These are phyloP conservation scores for Vipera latastei DNA, from an alignment of 2,797 vertebrate genomes.

Conservation along the genomic window DNA sequence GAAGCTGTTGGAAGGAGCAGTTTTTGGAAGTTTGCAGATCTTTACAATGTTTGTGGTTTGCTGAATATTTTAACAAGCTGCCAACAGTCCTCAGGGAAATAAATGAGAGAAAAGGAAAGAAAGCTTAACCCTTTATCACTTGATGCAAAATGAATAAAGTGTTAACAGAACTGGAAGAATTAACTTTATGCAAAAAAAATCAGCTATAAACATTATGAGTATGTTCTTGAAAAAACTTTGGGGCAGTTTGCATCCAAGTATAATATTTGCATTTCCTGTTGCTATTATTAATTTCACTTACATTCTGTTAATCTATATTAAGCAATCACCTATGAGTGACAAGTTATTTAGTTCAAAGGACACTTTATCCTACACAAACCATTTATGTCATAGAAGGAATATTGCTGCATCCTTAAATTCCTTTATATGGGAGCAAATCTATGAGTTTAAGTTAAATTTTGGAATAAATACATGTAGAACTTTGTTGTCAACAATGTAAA, in stretches of 20 bases:
- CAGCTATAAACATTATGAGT: not conserved
- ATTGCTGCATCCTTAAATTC: not conserved
- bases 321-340: not conserved
- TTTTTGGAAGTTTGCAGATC: not conserved
- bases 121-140: slow-evolving; percentile 3
- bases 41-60: slow-evolving; percentile 9
- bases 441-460: not conserved
- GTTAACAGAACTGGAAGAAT: not conserved
- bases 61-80: slow-evolving; percentile 18
- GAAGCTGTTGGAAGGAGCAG: not conserved
- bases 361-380: not conserved
- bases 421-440: not conserved
- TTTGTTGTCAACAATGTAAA: not conserved
- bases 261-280: not conserved
- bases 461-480: not conserved
- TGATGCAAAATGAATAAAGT: slow-evolving; percentile 14
- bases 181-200: not conserved
- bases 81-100: not conserved
- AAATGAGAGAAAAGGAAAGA: not conserved
- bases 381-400: not conserved
- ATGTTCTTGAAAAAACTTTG: not conserved
- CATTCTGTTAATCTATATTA: not conserved
- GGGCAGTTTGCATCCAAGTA: not conserved
- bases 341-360: not conserved
- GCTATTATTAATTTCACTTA: not conserved